Percentiles rank a stretch among this genome's conserved stretches.
phyloP scores from a whole-genome alignment of 2,113 vertebrate species.

The Tiliqua scincoides region DNA sequence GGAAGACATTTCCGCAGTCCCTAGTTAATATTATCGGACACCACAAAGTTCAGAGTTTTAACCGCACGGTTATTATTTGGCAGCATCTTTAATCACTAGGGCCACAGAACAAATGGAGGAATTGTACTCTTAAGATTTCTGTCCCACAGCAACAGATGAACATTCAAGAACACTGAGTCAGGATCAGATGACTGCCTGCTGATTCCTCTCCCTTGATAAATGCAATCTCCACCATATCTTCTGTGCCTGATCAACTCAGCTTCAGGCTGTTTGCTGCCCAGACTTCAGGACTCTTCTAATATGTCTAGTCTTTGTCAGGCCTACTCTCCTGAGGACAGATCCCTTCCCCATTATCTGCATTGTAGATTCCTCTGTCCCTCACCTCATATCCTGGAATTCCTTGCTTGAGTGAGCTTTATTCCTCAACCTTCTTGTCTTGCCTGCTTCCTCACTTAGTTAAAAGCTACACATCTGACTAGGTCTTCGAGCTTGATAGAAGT shows the following conservation, averaged over 20 bases:
- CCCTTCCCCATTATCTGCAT: neutral
- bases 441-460: neutral
- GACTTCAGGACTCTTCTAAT: neutral
- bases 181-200: neutral
- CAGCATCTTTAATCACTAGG: neutral
- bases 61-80: neutral
- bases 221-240: neutral
- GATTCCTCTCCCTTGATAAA: neutral
- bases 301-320: neutral
- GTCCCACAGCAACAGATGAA: neutral
- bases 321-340: neutral
- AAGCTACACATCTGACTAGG: neutral
- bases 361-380: neutral
- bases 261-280: neutral
- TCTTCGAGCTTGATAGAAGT: too few species aligned
- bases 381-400: neutral
- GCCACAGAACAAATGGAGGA: neutral
- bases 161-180: neutral
- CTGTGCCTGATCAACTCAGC: neutral
- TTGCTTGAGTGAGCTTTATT: neutral
- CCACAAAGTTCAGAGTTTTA: neutral
- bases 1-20: neutral
- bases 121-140: neutral
- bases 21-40: neutral
- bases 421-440: neutral